A percentile compares a stretch with the other conserved stretches of the same genome.
phyloP scores from a whole-genome alignment of 1,140 invertebrate species.

The Pseudomyrmex flavicornis region DNA sequence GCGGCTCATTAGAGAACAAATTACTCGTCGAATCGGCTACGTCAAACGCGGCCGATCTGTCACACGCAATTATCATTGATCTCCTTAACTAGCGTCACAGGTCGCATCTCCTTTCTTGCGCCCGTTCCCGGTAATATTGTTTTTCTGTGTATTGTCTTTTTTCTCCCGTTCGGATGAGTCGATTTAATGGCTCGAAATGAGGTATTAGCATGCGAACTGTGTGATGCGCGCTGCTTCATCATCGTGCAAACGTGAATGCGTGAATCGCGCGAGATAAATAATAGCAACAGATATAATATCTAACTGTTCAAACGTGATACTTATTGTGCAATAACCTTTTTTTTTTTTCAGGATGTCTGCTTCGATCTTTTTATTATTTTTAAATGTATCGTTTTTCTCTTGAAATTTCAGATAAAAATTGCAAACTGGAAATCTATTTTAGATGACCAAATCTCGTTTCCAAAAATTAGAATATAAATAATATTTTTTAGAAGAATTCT shows the following conservation, averaged over 20 bases:
- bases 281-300: background rate
- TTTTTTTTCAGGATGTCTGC: background rate
- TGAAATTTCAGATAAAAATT: too few relatives aligned
- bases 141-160: background rate
- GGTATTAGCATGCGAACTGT: background rate
- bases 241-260: background rate
- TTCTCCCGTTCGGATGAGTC: background rate
- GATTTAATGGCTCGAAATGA: conserved; percentile 10
- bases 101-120: background rate
- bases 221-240: background rate
- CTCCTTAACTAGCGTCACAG: background rate
- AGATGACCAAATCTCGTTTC: background rate
- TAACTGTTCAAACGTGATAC: background rate
- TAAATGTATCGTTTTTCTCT: background rate
- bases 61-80: conserved; percentile 31
- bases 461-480: too few relatives aligned
- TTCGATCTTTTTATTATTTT: background rate
- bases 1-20: background rate
- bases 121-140: background rate
- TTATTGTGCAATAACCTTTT: background rate
- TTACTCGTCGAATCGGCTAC: background rate
- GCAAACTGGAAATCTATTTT: too few relatives aligned
- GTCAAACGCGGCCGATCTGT: background rate
- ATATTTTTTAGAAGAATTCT: too few relatives aligned
- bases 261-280: background rate